Evolutionary conservation across 1,140 invertebrate species (phyloP).

Genomic region (Drosophila navojoa): DNA sequence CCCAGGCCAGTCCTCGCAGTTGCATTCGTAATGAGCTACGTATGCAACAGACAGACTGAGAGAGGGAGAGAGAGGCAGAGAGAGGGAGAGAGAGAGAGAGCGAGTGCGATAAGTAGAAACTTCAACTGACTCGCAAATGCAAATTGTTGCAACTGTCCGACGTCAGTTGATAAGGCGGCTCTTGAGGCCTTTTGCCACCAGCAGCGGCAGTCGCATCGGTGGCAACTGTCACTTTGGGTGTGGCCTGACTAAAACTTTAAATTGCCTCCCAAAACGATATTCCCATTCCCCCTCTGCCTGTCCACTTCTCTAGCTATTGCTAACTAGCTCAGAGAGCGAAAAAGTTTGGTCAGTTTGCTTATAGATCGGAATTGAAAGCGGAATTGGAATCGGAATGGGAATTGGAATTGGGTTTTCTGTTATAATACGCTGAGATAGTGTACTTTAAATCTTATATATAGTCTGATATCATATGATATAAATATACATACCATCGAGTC

Average conservation of each 20-base stretch:
- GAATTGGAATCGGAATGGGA: slow-evolving; percentile 1
- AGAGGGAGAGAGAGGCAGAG: slow-evolving; percentile 19
- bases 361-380: too few species aligned
- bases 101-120: slow-evolving; percentile 39
- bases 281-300: too few species aligned
- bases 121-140: slow-evolving; percentile 29
- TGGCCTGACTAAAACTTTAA: slow-evolving; percentile 4
- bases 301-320: background rate
- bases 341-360: slow-evolving; percentile 15
- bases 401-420: slow-evolving; percentile 40
- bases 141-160: slow-evolving; percentile 48
- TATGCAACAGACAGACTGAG: background rate
- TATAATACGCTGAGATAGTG: too few species aligned
- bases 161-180: slow-evolving; percentile 45
- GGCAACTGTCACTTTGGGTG: slow-evolving; percentile 24
- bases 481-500: too few species aligned
- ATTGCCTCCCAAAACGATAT: background rate
- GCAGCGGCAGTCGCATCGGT: slow-evolving; percentile 7
- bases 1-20: slow-evolving; percentile 28
- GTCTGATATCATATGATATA: background rate
- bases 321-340: background rate
- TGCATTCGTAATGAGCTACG: slow-evolving; percentile 72
- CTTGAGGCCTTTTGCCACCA: slow-evolving; percentile 43
- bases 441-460: too few species aligned
- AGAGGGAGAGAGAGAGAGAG: background rate